phyloP scores from a whole-genome alignment of 2,888 invertebrate genomes.

The Alviniconcha strummeri region DNA sequence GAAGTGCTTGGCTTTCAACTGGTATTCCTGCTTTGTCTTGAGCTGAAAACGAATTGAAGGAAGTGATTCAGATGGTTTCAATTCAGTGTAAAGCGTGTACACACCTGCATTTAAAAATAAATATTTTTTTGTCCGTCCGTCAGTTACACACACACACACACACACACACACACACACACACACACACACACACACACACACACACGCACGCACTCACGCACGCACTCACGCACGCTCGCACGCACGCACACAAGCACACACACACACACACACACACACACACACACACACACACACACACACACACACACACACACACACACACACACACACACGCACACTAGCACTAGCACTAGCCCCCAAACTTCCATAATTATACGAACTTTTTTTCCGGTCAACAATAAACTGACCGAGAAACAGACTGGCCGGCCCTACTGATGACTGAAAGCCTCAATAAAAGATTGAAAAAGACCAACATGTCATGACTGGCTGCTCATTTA shows the following conservation, averaged over 20 bases:
- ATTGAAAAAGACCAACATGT: too few species aligned
- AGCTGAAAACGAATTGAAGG: constrained; percentile 68
- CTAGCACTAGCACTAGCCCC: too few species aligned
- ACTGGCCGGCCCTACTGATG: too few species aligned
- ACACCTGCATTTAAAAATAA: not conserved
- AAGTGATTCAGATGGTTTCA: too few species aligned
- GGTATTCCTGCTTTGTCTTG: constrained; percentile 75
- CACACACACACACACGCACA: not conserved
- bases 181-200: not conserved
- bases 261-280: not conserved
- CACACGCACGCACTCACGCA: not conserved
- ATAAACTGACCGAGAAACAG: too few species aligned
- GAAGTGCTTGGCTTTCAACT: constrained; percentile 76
- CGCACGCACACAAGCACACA: not conserved
- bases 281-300: not conserved
- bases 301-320: not conserved
- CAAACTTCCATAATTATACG: too few species aligned
- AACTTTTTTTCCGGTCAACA: too few species aligned
- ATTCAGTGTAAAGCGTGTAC: not conserved
- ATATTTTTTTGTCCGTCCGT: too few species aligned
- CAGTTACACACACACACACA: not conserved
- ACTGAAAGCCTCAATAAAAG: too few species aligned
- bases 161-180: not conserved
- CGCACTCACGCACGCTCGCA: not conserved
- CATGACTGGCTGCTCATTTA: too few species aligned